Base-by-base conservation (phyloP, 2,888 invertebrate genomes). In the Xylota sylvarum region DNA sequence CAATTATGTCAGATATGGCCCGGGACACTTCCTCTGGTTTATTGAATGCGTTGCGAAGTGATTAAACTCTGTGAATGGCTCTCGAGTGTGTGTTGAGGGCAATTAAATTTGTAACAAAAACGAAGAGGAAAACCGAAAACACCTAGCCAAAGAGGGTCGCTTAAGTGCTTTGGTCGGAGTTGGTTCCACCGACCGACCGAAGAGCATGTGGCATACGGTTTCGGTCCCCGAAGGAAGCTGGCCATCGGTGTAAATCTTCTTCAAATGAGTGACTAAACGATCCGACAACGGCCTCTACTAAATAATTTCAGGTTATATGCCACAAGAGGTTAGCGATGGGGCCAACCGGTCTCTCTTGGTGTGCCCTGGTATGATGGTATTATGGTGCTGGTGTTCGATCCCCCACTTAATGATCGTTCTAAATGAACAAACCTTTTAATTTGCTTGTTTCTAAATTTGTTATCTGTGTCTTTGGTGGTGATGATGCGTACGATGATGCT, bases 351-450 rank as follows among this genome's bases (percentile, higher is more conserved):
- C 85, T 85, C 80, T 65, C 27, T 62, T 7, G 37, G 37, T 64
- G 48, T 30, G 30, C 5, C 32, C 46, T 50, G 43, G 19, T 23
- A 23, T 23, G 23, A 23, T 3, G 23, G 23, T 23, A 3, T 30
- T 40, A n/a, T 55, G 46, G 23, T 43, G 14, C 14, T 46, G 56
- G 60, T 58, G 70, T 35, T 43, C 62, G 52, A 76, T 56, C 76
- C 77, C 72, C 67, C 78, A 62, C 85, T 88, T 88, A 89, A 89
- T 88, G 89, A 88, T 87, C 88, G 83, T 80, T 88, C 83, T 89
- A 89, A 89, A 89, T 89, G 89, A 89, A 88, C 89, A 89, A 88
- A 88, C 89, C 89, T 89, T 89, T 89, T 89, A 89, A 89, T 89
- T 89, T 89, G 89, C 88, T 89, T 89, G 89, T 89, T 88, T 88